These are phyloP conservation scores for Hermodice carunculata DNA, from an alignment of 2,888 invertebrate genomes.

Conservation along the genomic window DNA sequence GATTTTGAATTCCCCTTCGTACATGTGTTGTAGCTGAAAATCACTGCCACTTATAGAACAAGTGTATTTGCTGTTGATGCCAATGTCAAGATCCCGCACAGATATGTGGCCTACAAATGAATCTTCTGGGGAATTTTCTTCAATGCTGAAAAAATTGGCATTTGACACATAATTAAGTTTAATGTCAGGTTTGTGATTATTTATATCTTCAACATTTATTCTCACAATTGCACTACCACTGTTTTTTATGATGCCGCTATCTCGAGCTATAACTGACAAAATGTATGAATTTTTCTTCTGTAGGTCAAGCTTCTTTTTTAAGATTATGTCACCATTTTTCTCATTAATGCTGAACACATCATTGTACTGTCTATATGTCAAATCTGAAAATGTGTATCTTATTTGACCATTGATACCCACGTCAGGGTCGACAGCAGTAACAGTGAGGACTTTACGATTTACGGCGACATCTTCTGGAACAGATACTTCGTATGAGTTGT, in stretches of 20 bases:
- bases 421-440: conserved; percentile 20
- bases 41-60: conserved; percentile 7
- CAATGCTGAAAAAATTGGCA: too few species aligned
- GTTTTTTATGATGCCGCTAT: too few species aligned
- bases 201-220: conserved; percentile 22
- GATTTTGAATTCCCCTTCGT: conserved; percentile 11
- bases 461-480: conserved; percentile 90
- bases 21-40: conserved; percentile 13
- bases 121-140: too few species aligned
- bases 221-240: too few species aligned
- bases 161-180: conserved; percentile 21
- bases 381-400: conserved; percentile 6
- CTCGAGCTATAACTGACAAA: too few species aligned
- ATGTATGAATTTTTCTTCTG: too few species aligned
- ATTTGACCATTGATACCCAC: conserved; percentile 20
- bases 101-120: conserved; percentile 27
- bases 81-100: conserved; percentile 19
- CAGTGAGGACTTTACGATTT: conserved; percentile 70
- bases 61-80: conserved; percentile 1
- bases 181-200: conserved; percentile 22
- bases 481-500: conserved; percentile 85
- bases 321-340: conserved; percentile 15
- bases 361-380: background rate
- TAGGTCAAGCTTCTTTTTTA: conserved; percentile 10
- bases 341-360: conserved; percentile 15